These are phyloP conservation scores for Clostera curtula DNA, from an alignment of 2,888 invertebrate species.

Conservation along the genomic window DNA sequence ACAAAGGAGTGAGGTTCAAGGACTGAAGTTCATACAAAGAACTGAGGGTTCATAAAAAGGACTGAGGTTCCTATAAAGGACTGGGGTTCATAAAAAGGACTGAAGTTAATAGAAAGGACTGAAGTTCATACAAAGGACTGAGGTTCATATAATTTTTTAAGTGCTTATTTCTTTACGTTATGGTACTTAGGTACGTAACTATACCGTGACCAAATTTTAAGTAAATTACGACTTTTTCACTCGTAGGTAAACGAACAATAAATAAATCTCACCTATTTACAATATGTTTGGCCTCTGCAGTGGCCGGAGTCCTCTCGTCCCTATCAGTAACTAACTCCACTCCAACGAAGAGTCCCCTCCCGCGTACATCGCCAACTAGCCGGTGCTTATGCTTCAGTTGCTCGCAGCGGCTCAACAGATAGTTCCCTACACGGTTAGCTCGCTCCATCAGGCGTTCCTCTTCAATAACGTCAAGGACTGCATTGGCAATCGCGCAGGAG, in stretches of 20 bases:
- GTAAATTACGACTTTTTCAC: too few species aligned
- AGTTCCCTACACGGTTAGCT: conserved; percentile 87
- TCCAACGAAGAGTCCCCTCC: conserved; percentile 95
- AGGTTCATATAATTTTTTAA: too few species aligned
- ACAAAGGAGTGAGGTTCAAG: too few species aligned
- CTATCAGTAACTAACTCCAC: conserved; percentile 91
- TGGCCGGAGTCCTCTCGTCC: conserved; percentile 85
- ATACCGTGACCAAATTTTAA: too few species aligned
- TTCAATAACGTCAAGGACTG: conserved; percentile 95
- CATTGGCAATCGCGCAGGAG: conserved; percentile 96
- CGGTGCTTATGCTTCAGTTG: conserved; percentile 83
- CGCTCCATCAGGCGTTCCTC: conserved; percentile 89
- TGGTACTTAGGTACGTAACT: too few species aligned
- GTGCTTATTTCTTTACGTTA: too few species aligned
- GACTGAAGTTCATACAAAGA: too few species aligned
- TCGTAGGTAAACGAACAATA: not conserved
- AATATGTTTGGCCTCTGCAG: conserved; percentile 84
- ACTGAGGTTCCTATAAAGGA: too few species aligned
- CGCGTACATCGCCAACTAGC: conserved; percentile 92
- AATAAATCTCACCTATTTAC: conserved; percentile 73
- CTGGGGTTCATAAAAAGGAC: too few species aligned
- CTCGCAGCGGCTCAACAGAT: conserved; percentile 80
- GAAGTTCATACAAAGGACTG: too few species aligned
- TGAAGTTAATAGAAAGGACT: too few species aligned
- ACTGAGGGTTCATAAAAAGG: too few species aligned